Evolutionary conservation across 2,797 vertebrate genomes (phyloP), one percentile per base, ranked within the genome.

Genomic region (Heliangelus exortis): DNA sequence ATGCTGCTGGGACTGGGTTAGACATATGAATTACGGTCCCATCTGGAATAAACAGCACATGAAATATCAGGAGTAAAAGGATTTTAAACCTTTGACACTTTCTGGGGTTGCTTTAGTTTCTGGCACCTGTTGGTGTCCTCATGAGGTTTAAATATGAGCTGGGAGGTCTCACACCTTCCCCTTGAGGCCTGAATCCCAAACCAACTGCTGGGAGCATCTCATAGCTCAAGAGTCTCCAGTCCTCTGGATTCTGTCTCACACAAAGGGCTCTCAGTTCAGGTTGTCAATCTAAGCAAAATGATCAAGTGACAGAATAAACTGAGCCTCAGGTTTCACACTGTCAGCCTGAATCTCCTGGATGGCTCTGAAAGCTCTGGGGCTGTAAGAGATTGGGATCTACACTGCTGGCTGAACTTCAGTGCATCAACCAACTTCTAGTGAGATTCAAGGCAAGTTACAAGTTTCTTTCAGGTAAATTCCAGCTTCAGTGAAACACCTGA

Each of bases 321-420:
- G 0, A 74, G 28, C 20, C 58, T 67, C 41, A 39, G 16, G 61
- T 43, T 39, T 72, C 45, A 19, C 0, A 0, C 5, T 18, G 14
- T 43, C 50, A 84, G n/a, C 54, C 26, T 3, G 1, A 23, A 73
- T 36, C 25, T 54, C 45, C 45, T 0, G 0, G 33, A 20, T 0
- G 5, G 7, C 18, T 81, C 62, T 62, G 83, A 62, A 86, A 90
- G 39, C 63, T 36, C 26, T 41, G 25, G 36, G 28, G 29, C 36
- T 28, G 9, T 29, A 29, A 10, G 15, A 43, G 21, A 22, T 14
- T 68, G 50, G 18, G 34, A 72, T 66, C 67, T 48, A 23, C 23
- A 62, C 81, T 65, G 20, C 68, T 20, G 4, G 5, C 29, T 7
- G 10, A 78, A n/a, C 50, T 59, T 48, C 9, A 48, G 31, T 47